Base-by-base conservation (phyloP, 1,140 invertebrate genomes). In the Zaprionus ghesquierei region DNA sequence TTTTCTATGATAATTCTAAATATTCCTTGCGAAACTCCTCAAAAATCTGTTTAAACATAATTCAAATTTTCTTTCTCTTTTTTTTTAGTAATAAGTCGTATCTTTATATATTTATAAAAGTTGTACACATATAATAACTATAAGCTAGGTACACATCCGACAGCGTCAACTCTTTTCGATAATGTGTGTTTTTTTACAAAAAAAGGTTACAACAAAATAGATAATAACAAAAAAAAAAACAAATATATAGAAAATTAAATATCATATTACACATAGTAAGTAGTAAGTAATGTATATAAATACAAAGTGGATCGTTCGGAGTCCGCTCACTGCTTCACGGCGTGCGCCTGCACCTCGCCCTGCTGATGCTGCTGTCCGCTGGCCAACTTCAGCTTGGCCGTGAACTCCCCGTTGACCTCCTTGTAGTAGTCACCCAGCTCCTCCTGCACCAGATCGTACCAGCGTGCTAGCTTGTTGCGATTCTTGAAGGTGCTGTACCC, bases 371-470 rank as follows among this genome's bases (percentile, higher is more conserved):
- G 54, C 23, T 69, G 61, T 8, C 70, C 55, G 23, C 75, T 77
- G 58, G 41, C 66, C 18, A 59, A 44, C 65, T 91, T 89, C 50
- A 91, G 54, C 71, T 91, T 91, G 22, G 69, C 56, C 56, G 84
- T 80, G 61, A 91, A 91, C 68, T 91, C 81, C 10, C 66, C 66
- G n/a, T 74, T 62, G 0, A 91, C 87, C 22, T 64, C 71, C 64
- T 78, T 86, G 65, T 91, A 91, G 41, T 79, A 78, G 13, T 85
- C 95, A 20, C 94, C 93, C 12, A 94, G 92, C 65, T 94, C 93
- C 3, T 93, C 81, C 53, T 91, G 91, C 0, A 97, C 95, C 66
- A 92, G 90, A 13, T 95, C 93, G 77, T 96, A 92, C 95, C 95
- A 96, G 4, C 90, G 92, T 29, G 93, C 91, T 13, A 96, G 69